phyloP scores from a whole-genome alignment of 2,888 invertebrate genomes.

The Allolobophora icterica region DNA sequence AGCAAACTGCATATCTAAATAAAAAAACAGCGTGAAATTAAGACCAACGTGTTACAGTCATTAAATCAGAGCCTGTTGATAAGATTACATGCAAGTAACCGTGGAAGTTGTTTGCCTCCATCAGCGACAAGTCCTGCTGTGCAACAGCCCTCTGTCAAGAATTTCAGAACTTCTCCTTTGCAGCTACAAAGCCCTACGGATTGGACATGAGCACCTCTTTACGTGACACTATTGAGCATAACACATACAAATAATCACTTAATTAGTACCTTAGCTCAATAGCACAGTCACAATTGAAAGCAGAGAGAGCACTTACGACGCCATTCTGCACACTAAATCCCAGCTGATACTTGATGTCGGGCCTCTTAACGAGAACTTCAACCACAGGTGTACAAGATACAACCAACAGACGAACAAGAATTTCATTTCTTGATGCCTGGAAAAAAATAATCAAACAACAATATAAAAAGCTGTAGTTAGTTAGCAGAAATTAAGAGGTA shows the following conservation, averaged over 20 bases:
- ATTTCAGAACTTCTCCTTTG: no score
- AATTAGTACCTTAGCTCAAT: no score
- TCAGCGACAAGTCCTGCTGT: no score
- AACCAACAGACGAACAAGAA: conserved; percentile 96
- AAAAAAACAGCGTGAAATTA: neutral
- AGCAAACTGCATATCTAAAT: conserved; percentile 92
- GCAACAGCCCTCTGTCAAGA: no score
- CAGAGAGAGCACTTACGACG: conserved; percentile 75
- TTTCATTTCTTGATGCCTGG: conserved; percentile 88
- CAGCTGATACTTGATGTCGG: conserved; percentile 98
- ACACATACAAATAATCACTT: no score
- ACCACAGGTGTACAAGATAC: conserved; percentile 99
- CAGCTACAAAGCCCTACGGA: no score
- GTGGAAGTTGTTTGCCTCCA: neutral
- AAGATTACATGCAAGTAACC: neutral
- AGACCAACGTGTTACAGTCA: neutral
- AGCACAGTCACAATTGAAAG: neutral
- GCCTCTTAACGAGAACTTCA: conserved; percentile 97
- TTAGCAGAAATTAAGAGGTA: no score
- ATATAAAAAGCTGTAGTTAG: neutral
- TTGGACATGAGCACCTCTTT: no score
- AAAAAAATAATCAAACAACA: conserved; percentile 42
- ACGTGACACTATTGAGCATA: no score
- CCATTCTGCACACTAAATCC: conserved; percentile 99
- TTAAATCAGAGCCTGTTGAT: no score